phyloP scores from a whole-genome alignment of 2,888 invertebrate genomes.

The Phalangium opilio region DNA sequence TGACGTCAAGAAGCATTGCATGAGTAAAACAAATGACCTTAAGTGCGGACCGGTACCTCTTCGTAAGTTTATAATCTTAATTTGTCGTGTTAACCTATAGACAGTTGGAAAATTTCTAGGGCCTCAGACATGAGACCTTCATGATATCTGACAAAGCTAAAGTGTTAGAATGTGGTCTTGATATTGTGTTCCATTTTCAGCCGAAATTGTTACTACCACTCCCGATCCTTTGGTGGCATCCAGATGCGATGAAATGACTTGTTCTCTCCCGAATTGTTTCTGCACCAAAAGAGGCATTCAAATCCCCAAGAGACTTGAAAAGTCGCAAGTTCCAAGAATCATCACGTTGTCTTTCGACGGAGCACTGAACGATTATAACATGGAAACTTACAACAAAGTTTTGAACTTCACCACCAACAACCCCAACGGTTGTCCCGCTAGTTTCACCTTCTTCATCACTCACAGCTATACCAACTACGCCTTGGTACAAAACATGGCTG shows the following conservation, averaged over 20 bases:
- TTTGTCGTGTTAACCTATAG: no score
- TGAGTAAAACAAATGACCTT: constrained; percentile 64
- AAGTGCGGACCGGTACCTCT: constrained; percentile 62
- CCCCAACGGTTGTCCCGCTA: constrained; percentile 71
- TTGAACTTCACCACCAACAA: constrained; percentile 63
- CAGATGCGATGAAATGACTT: constrained; percentile 58
- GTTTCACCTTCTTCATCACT: not conserved
- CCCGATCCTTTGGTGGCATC: constrained; percentile 57
- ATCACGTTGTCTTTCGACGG: constrained; percentile 83
- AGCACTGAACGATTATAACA: constrained; percentile 81
- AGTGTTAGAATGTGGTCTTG: no score
- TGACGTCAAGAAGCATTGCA: constrained; percentile 72
- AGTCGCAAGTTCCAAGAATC: constrained; percentile 84
- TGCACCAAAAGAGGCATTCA: constrained; percentile 80
- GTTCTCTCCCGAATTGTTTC: constrained; percentile 72
- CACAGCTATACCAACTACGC: not conserved
- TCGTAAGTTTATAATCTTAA: no score
- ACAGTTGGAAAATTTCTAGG: no score
- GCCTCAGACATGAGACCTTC: no score
- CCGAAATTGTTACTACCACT: constrained; percentile 27
- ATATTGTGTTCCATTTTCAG: no score
- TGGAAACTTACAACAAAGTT: constrained; percentile 68
- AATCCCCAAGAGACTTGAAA: constrained; percentile 66
- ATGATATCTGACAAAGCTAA: no score
- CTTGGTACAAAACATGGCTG: not conserved